Percentiles rank a stretch among this genome's conserved stretches.
These are phyloP conservation scores for Danio albolineatus DNA, from an alignment of 2,797 vertebrate species.

Conservation along the genomic window DNA sequence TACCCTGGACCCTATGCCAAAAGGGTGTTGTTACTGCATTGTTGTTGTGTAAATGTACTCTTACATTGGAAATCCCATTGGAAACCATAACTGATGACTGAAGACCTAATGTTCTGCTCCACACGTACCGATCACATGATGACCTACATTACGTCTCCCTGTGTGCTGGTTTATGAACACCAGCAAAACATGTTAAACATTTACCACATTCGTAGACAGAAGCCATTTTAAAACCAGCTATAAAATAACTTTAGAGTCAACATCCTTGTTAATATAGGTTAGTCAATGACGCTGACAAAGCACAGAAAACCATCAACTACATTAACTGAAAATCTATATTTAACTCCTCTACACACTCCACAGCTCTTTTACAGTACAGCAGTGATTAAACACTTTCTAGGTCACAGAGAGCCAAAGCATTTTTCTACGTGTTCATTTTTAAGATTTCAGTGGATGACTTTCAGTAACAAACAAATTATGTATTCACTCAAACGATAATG, in stretches of 20 bases:
- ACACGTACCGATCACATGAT: neutral
- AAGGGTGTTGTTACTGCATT: too few species aligned
- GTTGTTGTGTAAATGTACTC: too few species aligned
- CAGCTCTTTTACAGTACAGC: neutral
- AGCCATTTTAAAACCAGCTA: neutral
- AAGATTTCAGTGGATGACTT: neutral
- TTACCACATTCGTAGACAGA: constrained; percentile 15
- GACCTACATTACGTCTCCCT: neutral
- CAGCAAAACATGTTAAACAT: constrained; percentile 43
- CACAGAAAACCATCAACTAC: neutral
- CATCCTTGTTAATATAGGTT: constrained; percentile 7
- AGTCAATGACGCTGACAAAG: neutral
- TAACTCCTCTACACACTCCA: neutral
- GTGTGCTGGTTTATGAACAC: neutral
- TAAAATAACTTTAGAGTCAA: constrained; percentile 13
- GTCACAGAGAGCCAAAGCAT: constrained; percentile 2
- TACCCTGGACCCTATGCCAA: too few species aligned
- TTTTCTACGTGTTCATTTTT: neutral
- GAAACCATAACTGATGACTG: neutral
- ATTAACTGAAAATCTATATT: constrained; percentile 13
- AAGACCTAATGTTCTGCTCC: neutral
- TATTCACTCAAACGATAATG: too few species aligned
- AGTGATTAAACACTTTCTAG: neutral
- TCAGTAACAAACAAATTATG: neutral
- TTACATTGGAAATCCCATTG: neutral